Evolutionary conservation across 2,797 vertebrate species (phyloP).

Genomic region (Gallinago stenura): DNA sequence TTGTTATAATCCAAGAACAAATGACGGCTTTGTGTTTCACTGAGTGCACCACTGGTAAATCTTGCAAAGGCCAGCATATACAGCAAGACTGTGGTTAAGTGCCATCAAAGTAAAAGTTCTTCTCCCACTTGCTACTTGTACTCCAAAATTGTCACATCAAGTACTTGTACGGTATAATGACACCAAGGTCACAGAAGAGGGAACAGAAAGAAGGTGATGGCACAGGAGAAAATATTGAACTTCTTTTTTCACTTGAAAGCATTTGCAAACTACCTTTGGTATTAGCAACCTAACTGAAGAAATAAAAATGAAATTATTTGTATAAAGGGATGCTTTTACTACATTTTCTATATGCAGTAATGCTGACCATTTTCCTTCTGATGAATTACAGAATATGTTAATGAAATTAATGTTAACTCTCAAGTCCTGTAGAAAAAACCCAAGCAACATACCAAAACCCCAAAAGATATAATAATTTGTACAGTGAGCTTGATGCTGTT

Average conservation of each 20-base stretch:
- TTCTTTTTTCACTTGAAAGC: slow-evolving; percentile 50
- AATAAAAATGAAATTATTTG: slow-evolving; percentile 63
- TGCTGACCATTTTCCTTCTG: background rate
- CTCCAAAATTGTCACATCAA: slow-evolving; percentile 50
- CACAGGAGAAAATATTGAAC: slow-evolving; percentile 64
- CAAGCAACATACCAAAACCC: background rate
- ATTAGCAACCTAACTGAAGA: slow-evolving; percentile 56
- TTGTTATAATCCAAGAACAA: slow-evolving; percentile 27
- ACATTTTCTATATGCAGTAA: slow-evolving; percentile 21
- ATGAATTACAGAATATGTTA: slow-evolving; percentile 45
- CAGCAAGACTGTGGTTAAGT: slow-evolving; percentile 59
- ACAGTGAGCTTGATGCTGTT: background rate
- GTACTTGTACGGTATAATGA: slow-evolving; percentile 30
- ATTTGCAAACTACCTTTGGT: slow-evolving; percentile 28
- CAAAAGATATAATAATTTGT: background rate
- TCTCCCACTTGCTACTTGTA: slow-evolving; percentile 67
- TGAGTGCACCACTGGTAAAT: background rate
- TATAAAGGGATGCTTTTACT: slow-evolving; percentile 60
- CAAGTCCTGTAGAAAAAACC: slow-evolving; percentile 11
- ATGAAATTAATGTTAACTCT: background rate
- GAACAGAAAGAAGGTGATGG: slow-evolving; percentile 66
- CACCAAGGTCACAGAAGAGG: slow-evolving; percentile 66
- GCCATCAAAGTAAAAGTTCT: slow-evolving; percentile 73
- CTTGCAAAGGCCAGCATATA: slow-evolving; percentile 69
- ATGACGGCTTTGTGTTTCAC: slow-evolving; percentile 54